These are phyloP conservation scores for Apteryx mantelli DNA, from an alignment of 2,113 vertebrate species.

Conservation along the genomic window DNA sequence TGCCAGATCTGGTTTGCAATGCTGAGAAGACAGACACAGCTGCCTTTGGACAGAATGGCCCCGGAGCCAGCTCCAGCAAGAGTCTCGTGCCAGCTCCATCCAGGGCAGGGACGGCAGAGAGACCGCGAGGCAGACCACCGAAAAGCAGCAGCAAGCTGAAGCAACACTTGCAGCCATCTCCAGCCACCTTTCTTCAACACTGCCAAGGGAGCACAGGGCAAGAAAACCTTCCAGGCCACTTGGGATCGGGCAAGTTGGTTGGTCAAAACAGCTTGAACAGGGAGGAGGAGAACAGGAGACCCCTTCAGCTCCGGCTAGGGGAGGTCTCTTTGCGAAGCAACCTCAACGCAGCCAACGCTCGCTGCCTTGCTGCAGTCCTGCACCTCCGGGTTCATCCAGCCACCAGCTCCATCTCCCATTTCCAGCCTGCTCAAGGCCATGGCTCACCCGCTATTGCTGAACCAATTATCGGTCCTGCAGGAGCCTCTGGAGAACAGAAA, in stretches of 20 bases:
- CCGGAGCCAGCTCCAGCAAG: too few species aligned
- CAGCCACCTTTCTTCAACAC: not conserved
- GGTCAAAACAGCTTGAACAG: not conserved
- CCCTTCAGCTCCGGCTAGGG: rapidly evolving
- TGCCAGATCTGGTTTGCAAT: not conserved
- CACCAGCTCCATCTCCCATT: not conserved
- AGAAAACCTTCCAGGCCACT: not conserved
- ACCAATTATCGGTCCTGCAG: rapidly evolving
- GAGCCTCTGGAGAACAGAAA: not conserved
- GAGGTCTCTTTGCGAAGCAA: not conserved
- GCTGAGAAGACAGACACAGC: not conserved
- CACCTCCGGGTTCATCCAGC: not conserved
- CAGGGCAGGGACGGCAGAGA: not conserved
- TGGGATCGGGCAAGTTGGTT: not conserved
- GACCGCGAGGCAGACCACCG: not conserved
- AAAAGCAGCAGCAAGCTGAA: too few species aligned
- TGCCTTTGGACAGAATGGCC: too few species aligned
- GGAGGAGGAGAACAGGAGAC: not conserved
- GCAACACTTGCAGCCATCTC: not conserved
- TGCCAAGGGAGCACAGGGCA: rapidly evolving
- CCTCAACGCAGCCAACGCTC: not conserved
- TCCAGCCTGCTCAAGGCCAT: not conserved
- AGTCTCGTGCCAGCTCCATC: not conserved
- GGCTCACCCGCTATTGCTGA: not conserved
- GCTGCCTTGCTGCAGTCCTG: not conserved